Percentiles rank a stretch among this genome's conserved stretches.
Conservation (phyloP, 2,113 vertebrate genomes). For the Eublepharis macularius region DNA sequence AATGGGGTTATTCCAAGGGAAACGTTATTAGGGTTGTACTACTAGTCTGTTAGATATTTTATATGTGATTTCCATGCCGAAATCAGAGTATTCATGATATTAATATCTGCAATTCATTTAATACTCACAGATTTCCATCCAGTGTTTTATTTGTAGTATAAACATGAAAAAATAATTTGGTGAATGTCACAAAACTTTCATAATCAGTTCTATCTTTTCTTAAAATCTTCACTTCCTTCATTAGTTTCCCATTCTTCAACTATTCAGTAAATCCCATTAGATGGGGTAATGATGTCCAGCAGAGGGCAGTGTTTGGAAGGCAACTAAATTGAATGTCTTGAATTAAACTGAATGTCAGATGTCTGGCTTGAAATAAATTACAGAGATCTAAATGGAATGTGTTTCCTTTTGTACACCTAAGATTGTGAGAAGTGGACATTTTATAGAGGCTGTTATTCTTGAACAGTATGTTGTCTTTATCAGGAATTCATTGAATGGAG, state of each 20-base stretch:
- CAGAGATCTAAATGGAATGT: neutral
- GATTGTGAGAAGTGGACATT: neutral
- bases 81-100: neutral
- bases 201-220: neutral
- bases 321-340: neutral
- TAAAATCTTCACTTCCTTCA: neutral
- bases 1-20: too few relatives aligned
- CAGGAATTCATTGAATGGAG: neutral
- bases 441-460: neutral
- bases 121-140: neutral
- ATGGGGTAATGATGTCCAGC: neutral
- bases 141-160: neutral
- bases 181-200: neutral
- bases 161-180: neutral
- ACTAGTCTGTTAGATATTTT: neutral
- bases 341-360: neutral
- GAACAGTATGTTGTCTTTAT: neutral
- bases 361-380: neutral
- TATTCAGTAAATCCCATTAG: neutral
- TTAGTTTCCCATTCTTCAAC: neutral
- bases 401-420: neutral
- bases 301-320: conserved; percentile 1
- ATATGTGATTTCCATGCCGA: neutral
- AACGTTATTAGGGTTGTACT: neutral
- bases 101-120: neutral